These are phyloP conservation scores for Stenchaetothrips biformis DNA, from an alignment of 2,888 invertebrate species.

Conservation along the genomic window DNA sequence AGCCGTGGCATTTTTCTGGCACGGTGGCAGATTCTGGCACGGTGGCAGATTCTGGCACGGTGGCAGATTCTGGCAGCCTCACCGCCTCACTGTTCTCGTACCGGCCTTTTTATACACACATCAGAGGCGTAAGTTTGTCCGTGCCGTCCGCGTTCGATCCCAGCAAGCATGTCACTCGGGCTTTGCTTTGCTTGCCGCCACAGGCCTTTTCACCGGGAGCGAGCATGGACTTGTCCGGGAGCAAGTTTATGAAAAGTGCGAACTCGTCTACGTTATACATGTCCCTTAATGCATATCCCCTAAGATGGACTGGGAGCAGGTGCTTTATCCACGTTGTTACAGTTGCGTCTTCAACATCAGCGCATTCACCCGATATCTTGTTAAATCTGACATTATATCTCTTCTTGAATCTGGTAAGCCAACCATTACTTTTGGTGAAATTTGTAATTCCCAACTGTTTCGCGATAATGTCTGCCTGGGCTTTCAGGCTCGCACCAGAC, in stretches of 20 bases:
- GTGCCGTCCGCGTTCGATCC: not conserved
- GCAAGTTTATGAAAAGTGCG: not conserved
- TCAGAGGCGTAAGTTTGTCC: not conserved
- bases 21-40: too few relatives aligned
- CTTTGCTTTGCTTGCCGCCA: not conserved
- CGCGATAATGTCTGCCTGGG: not conserved
- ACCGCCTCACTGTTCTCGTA: too few relatives aligned
- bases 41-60: too few relatives aligned
- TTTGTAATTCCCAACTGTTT: not conserved
- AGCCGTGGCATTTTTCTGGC: too few relatives aligned
- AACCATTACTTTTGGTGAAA: not conserved
- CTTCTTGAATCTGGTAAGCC: not conserved
- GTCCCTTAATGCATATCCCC: not conserved
- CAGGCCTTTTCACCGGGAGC: not conserved
- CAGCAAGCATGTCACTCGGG: not conserved
- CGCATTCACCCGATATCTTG: not conserved
- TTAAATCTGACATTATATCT: not conserved
- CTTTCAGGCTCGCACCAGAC: not conserved
- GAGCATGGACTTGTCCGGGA: not conserved
- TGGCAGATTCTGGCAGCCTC: too few relatives aligned
- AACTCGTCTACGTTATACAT: not conserved
- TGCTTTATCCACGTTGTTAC: not conserved
- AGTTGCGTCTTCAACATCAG: not conserved
- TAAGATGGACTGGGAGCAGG: not conserved
- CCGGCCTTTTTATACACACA: too few relatives aligned